These are phyloP conservation scores for Emmelina monodactyla DNA, from an alignment of 2,888 invertebrate species.

Conservation along the genomic window DNA sequence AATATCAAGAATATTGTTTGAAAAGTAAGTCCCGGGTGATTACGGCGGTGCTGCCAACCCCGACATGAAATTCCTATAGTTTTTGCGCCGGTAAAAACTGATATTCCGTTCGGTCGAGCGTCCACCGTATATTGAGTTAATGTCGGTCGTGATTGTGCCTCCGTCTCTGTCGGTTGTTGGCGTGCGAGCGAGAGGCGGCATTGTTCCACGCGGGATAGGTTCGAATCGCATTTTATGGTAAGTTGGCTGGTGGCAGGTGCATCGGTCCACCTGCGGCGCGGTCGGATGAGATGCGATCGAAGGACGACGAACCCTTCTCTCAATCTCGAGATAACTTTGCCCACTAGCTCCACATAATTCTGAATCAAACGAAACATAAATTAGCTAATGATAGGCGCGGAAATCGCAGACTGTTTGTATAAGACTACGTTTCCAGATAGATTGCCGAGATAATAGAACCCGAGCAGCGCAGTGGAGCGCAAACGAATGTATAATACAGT, in stretches of 20 bases:
- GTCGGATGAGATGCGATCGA: conserved; percentile 53
- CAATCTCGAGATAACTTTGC: conserved; percentile 32
- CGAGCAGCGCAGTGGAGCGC: conserved; percentile 1
- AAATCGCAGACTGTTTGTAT: conserved; percentile 17
- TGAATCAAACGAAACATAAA: conserved; percentile 44
- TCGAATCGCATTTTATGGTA: conserved; percentile 63
- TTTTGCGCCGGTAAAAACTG: conserved; percentile 62
- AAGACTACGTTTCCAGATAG: conserved; percentile 28
- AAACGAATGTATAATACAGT: not conserved
- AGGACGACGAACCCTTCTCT: conserved; percentile 48
- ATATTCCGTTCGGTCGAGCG: conserved; percentile 58
- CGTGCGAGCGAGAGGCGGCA: conserved; percentile 38
- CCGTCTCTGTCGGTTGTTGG: conserved; percentile 29
- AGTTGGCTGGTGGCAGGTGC: conserved; percentile 61
- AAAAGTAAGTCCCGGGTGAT: conserved; percentile 55
- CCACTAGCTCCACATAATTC: conserved; percentile 47
- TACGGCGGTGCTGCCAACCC: conserved; percentile 46
- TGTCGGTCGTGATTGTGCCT: conserved; percentile 56
- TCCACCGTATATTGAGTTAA: conserved; percentile 58
- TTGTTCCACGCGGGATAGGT: conserved; percentile 51
- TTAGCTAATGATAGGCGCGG: conserved; percentile 45
- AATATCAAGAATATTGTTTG: conserved; percentile 58
- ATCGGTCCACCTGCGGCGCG: conserved; percentile 57
- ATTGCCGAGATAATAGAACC: conserved; percentile 24
- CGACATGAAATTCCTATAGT: conserved; percentile 60